These are phyloP conservation scores for Ciconia nigra DNA, from an alignment of 2,797 vertebrate species.

Conservation along the genomic window DNA sequence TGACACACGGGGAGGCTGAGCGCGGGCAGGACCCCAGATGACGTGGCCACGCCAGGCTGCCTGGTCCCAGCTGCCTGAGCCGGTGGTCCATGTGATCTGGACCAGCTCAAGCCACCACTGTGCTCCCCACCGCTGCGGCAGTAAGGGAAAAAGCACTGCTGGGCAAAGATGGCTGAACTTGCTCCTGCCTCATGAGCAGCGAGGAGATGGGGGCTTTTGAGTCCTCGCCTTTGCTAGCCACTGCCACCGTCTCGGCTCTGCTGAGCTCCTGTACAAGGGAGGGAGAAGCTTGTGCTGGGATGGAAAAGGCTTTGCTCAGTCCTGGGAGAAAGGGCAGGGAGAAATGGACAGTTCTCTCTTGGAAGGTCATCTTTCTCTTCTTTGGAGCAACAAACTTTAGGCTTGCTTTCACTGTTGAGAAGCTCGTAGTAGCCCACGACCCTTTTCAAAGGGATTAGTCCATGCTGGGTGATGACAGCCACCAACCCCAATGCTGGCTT, in stretches of 20 bases:
- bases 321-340: not conserved
- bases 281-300: not conserved
- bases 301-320: not conserved
- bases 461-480: not conserved
- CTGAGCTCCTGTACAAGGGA: not conserved
- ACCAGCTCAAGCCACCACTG: not conserved
- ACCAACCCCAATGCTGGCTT: not conserved
- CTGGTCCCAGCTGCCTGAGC: not conserved
- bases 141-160: not conserved
- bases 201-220: not conserved
- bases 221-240: not conserved
- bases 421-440: fast-evolving
- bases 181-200: fast-evolving
- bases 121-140: not conserved
- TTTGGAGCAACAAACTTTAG: not conserved
- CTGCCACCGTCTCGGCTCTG: not conserved
- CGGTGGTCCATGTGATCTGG: not conserved
- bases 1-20: not conserved
- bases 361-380: not conserved
- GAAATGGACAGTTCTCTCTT: not conserved
- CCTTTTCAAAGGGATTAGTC: not conserved
- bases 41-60: not conserved
- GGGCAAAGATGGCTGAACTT: not conserved
- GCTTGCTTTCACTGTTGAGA: not conserved
- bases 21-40: not conserved